Evolutionary conservation across 1,140 invertebrate species (phyloP), one percentile per base, ranked within the genome.

Genomic region (Bombus soroeensis): DNA sequence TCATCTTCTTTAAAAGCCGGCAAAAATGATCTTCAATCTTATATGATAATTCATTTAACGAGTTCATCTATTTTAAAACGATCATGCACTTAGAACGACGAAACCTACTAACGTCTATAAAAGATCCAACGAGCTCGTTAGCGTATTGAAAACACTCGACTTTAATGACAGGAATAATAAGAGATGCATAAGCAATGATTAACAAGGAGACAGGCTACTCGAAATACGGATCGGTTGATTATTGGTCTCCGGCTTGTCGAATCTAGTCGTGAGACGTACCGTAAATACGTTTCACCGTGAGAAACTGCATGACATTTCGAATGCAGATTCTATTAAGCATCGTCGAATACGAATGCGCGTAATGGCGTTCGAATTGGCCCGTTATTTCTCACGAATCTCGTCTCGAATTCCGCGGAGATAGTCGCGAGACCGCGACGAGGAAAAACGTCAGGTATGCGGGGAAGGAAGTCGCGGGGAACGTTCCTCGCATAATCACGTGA

Each of bases 371-470:
- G 88, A 87, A 81, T 89, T 85, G 72, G 80, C 68, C 68, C 71
- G 39, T 86, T 76, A 41, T 41, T 57, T 72, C 78, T 83, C 37
- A 43, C 77, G 81, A 90, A 70, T 90, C 85, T 71, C 62, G 80
- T 57, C 70, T 82, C 57, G 70, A 59, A 87, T 90, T 89, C 86
- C 22, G 57, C 74, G 82, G 57, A 37, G 70, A 87, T 76, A 57
- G 73, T 87, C 88, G 68, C 73, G 64, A 39, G 37, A 41, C 75
- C 41, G 75, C 74, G 88, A 82, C 82, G 86, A 80, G 66, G 73
- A 87, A 73, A 80, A 90, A 90, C 87, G 86, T 43, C 28, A 76
- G 87, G 79, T 77, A 90, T 89, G 89, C 86, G 68, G 66, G 82
- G 71, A 81, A 89, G 88, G 86, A 83, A 83, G 85, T 90, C 64